Base-by-base conservation (phyloP, 2,888 invertebrate species). In the Chloroclystis v-ata region DNA sequence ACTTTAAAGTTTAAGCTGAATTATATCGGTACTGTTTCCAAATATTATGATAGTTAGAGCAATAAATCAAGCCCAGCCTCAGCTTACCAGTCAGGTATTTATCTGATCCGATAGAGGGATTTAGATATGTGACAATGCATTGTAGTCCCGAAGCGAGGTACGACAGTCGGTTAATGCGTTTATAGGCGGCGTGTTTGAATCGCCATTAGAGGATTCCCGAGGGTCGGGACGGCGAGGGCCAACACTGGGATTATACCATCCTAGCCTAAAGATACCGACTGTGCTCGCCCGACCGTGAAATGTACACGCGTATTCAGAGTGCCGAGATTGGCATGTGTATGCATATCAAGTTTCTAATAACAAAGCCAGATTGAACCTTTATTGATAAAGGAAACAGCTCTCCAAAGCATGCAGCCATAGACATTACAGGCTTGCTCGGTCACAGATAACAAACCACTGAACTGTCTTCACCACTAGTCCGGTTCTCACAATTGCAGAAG, bases 111-210 rank as follows among this genome's bases (percentile, higher is more conserved):
- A 60, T 71, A 57, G 53, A 54, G 46, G 61, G 63, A 65, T 69
- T 69, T 65, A 69, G 65, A 64, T 68, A 68, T 62, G 58, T 67
- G 72, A 64, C 67, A 66, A 57, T 47, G 49, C 48, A 51, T 52
- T 52, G 52, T 53, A 49, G 50, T 47, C 33, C 29, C 47, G 45
- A 25, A 46, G 58, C 56, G 56, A 75, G 75, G 78, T 77, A 75
- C 62, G 79, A 79, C 74, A 72, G 68, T 68, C 68, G 61, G 65
- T 61, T 82, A 82, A 82, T 79, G 71, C 67, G 72, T 75, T 75
- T 76, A 75, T 56, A 56, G 77, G 69, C 82, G 84, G 83, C 63
- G 56, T 69, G 72, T 80, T 82, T 82, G 73, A 74, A 67, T 69
- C 65, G 61, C 74, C 69, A 77, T 81, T 74, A 73, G 56, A 52